Evolutionary conservation across 2,113 vertebrate species (phyloP).

Genomic region (Sclerurus mexicanus): DNA sequence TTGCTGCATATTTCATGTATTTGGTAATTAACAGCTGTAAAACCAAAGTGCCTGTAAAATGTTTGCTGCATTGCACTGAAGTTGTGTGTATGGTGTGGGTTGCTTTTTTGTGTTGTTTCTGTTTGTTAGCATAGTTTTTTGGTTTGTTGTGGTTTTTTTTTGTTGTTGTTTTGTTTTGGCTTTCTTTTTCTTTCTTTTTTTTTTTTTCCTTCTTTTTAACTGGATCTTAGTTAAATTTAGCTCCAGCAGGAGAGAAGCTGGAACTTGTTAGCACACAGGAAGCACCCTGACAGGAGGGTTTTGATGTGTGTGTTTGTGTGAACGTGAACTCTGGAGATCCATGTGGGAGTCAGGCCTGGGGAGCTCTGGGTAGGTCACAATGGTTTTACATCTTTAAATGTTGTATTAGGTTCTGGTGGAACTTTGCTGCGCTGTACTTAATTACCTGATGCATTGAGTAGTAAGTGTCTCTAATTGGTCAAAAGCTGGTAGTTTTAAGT

Average conservation of each 20-base stretch:
- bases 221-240: slow-evolving; percentile 8
- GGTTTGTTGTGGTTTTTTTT: background rate
- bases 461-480: background rate
- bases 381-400: background rate
- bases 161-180: background rate
- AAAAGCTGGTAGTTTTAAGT: background rate
- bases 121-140: background rate
- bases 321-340: background rate
- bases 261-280: slow-evolving; percentile 52
- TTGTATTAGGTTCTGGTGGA: background rate
- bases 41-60: background rate
- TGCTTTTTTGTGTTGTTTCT: background rate
- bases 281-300: background rate
- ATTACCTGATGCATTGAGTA: background rate
- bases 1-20: background rate
- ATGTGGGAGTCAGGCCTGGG: background rate
- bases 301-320: slow-evolving; percentile 36
- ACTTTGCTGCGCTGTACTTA: background rate
- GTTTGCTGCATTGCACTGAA: background rate
- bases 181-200: background rate
- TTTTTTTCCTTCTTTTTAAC: background rate
- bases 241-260: slow-evolving; percentile 38
- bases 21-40: background rate
- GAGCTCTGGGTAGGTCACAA: background rate
- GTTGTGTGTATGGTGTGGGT: fast-evolving